These are phyloP conservation scores for Sinocyclocheilus anshuiensis DNA, from an alignment of 2,113 vertebrate genomes.

Conservation along the genomic window DNA sequence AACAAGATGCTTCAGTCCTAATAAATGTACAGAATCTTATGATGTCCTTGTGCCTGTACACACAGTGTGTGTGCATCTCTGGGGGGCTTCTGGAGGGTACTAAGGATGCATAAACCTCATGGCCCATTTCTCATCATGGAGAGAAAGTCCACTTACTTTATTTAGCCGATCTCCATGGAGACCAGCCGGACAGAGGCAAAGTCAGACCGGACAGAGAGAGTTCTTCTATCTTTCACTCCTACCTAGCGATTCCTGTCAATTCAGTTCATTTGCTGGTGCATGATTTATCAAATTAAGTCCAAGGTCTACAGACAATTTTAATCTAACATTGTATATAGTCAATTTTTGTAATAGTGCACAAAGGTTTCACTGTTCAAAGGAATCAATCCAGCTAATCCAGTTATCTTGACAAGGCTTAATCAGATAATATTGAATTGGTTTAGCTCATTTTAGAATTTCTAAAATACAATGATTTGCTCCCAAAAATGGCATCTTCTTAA, in stretches of 20 bases:
- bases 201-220: constrained; percentile 62
- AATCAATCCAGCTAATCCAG: neutral
- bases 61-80: constrained; percentile 36
- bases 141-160: constrained; percentile 64
- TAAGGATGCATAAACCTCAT: constrained; percentile 63
- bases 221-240: constrained; percentile 39
- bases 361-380: neutral
- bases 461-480: neutral
- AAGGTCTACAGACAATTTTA: neutral
- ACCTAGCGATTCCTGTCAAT: constrained; percentile 17
- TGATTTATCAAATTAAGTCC: neutral
- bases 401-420: neutral
- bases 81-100: constrained; percentile 58
- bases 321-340: neutral
- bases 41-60: constrained; percentile 22
- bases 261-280: neutral
- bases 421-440: neutral
- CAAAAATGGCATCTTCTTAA: neutral
- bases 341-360: neutral
- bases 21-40: constrained; percentile 11
- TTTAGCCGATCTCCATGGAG: constrained; percentile 70
- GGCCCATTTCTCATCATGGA: constrained; percentile 72
- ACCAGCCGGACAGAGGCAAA: constrained; percentile 68
- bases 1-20: constrained; percentile 1
- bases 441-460: neutral